phyloP scores from a whole-genome alignment of 2,888 invertebrate genomes.

The Dicranocentrus wangi region DNA sequence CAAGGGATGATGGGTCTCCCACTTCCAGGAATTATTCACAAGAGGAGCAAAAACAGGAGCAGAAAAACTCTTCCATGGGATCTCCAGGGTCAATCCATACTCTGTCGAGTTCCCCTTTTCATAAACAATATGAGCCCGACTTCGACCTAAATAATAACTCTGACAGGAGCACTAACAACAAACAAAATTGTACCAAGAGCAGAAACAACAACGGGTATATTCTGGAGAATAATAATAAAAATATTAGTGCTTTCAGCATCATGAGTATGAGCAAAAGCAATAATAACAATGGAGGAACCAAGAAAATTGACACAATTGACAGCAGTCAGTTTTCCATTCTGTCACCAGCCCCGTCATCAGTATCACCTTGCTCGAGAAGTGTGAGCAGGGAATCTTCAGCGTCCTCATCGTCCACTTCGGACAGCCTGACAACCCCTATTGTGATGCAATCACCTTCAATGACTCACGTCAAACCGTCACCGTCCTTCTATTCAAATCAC shows the following conservation, averaged over 20 bases:
- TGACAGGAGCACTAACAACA: constrained; percentile 56
- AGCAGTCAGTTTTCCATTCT: constrained; percentile 63
- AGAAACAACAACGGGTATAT: constrained; percentile 38
- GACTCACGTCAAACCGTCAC: constrained; percentile 66
- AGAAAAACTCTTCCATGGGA: constrained; percentile 25
- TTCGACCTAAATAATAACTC: constrained; percentile 60
- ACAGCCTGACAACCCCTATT: constrained; percentile 46
- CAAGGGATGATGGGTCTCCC: constrained; percentile 35
- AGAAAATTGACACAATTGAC: constrained; percentile 55
- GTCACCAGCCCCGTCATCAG: constrained; percentile 63
- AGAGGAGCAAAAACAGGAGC: constrained; percentile 43
- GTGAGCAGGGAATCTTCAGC: constrained; percentile 56
- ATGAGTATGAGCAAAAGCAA: constrained; percentile 48
- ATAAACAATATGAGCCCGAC: constrained; percentile 34
- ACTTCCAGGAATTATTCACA: constrained; percentile 49
- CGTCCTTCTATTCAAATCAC: constrained; percentile 62
- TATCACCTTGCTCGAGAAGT: constrained; percentile 53
- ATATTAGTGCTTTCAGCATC: constrained; percentile 50
- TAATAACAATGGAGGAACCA: constrained; percentile 35
- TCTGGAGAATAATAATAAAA: constrained; percentile 54
- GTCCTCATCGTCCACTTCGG: constrained; percentile 35
- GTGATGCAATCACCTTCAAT: constrained; percentile 59
- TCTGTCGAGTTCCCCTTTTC: constrained; percentile 14
- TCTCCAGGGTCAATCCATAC: constrained; percentile 32
- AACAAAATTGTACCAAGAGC: constrained; percentile 47